Conservation (phyloP, 2,888 invertebrate genomes). For the Subacronicta megacephala region DNA sequence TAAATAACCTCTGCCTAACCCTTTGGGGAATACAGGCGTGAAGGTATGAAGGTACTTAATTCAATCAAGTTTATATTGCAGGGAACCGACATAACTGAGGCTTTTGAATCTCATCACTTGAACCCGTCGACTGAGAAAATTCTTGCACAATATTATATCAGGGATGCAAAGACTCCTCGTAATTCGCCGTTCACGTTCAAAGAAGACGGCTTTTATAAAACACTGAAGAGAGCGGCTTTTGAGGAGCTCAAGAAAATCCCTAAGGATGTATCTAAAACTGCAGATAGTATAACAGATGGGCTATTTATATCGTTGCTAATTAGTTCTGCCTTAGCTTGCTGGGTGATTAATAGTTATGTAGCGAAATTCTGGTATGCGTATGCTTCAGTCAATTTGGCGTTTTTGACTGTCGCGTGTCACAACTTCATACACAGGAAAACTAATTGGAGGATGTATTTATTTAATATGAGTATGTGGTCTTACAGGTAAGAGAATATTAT, state of each 20-base stretch:
- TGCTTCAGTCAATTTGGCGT: constrained; percentile 89
- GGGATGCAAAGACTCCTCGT: constrained; percentile 90
- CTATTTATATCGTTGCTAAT: constrained; percentile 73
- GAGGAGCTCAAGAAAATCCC: constrained; percentile 88
- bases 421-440: constrained; percentile 94
- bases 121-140: constrained; percentile 88
- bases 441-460: constrained; percentile 94
- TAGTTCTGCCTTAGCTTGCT: constrained; percentile 66
- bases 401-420: constrained; percentile 91
- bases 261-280: constrained; percentile 69
- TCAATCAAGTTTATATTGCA: constrained; percentile 56
- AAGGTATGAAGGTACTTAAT: too few species aligned
- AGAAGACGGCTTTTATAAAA: constrained; percentile 93
- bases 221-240: constrained; percentile 90
- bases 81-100: constrained; percentile 95
- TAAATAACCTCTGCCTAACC: too few species aligned
- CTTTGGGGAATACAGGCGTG: too few species aligned
- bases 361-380: constrained; percentile 74
- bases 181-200: constrained; percentile 93
- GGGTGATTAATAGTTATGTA: constrained; percentile 62
- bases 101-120: constrained; percentile 93
- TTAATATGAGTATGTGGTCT: constrained; percentile 92
- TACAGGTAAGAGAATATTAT: constrained; percentile 86
- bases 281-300: constrained; percentile 76
- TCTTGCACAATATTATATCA: constrained; percentile 82